Conservation (phyloP, 2,113 vertebrate genomes). For the Jaculus jaculus region DNA sequence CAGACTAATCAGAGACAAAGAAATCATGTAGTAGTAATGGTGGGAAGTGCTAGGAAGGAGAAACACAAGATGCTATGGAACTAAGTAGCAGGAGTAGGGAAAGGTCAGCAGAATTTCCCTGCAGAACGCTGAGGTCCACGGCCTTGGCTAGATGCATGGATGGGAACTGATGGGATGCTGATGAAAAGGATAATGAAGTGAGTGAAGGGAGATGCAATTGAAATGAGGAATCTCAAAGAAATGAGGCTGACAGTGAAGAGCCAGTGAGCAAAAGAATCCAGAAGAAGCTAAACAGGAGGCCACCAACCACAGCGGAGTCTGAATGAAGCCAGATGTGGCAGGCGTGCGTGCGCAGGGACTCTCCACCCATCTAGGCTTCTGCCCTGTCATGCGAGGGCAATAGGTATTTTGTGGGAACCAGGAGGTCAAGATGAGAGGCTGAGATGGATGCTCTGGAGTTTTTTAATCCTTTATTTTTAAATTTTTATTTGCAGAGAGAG, state of each 20-base stretch:
- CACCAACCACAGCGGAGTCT: background rate
- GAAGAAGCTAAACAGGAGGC: constrained; percentile 22
- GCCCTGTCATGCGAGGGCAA: background rate
- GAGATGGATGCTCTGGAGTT: background rate
- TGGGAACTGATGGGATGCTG: background rate
- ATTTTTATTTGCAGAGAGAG: background rate
- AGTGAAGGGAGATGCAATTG: constrained; percentile 16
- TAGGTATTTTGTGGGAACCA: background rate
- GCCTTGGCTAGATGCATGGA: constrained; percentile 33
- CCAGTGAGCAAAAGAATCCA: background rate
- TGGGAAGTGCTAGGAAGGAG: background rate
- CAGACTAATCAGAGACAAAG: background rate
- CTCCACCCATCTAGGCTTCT: background rate
- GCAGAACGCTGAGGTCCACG: constrained; percentile 56
- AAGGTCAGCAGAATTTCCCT: constrained; percentile 65
- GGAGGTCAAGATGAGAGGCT: background rate
- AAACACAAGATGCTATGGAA: constrained; percentile 42
- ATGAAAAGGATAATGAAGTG: background rate
- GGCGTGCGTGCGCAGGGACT: background rate
- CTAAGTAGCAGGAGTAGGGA: constrained; percentile 43
- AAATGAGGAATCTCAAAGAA: background rate
- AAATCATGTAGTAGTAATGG: constrained; percentile 35
- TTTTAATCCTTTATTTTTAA: background rate
- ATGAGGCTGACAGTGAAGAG: background rate
- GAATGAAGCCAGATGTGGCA: background rate